These are phyloP conservation scores for Nemoura dubitans DNA, from an alignment of 2,888 invertebrate genomes.

Conservation along the genomic window DNA sequence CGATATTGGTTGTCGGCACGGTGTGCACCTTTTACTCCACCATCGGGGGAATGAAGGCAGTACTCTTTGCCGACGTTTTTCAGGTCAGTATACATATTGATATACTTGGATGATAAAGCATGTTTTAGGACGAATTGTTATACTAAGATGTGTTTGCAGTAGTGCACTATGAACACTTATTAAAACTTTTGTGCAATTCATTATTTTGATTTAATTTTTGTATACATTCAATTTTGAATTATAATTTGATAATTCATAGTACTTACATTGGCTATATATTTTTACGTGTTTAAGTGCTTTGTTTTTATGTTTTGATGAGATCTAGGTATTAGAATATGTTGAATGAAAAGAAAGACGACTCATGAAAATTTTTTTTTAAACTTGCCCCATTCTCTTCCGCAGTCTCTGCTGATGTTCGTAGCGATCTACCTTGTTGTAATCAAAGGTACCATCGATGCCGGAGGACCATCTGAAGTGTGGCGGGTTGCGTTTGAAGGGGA, in stretches of 20 bases:
- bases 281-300: too few species aligned
- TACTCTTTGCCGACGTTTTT: slow-evolving; percentile 86
- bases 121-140: neutral
- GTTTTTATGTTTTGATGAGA: too few species aligned
- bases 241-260: too few species aligned
- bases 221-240: too few species aligned
- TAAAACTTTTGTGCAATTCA: too few species aligned
- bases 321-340: too few species aligned
- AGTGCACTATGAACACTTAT: too few species aligned
- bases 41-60: slow-evolving; percentile 93
- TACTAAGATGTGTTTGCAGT: too few species aligned
- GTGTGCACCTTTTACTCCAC: slow-evolving; percentile 89
- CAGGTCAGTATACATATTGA: slow-evolving; percentile 54
- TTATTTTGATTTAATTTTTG: too few species aligned
- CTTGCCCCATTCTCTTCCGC: slow-evolving; percentile 50
- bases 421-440: slow-evolving; percentile 82
- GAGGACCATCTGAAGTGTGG: slow-evolving; percentile 77
- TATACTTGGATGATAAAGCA: neutral
- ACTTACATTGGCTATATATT: too few species aligned
- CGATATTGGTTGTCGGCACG: slow-evolving; percentile 76
- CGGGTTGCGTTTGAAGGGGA: slow-evolving; percentile 72
- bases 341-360: too few species aligned
- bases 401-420: slow-evolving; percentile 83
- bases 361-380: too few species aligned
- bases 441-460: slow-evolving; percentile 74